phyloP scores from a whole-genome alignment of 2,888 invertebrate species.

The Chrysolina americana region DNA sequence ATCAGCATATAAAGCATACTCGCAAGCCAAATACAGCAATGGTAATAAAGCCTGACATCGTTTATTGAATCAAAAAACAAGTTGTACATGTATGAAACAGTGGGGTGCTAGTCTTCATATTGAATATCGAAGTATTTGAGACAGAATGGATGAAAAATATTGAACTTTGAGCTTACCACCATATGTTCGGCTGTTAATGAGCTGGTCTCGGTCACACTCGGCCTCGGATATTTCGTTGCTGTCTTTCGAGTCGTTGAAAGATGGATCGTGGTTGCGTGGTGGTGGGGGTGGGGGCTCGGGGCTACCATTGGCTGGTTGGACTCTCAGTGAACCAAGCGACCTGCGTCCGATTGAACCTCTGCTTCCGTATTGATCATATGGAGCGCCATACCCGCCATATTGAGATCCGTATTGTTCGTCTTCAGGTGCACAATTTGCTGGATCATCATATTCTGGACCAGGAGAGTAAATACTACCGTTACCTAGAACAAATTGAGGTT shows the following conservation, averaged over 20 bases:
- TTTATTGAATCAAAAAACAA: constrained; percentile 24
- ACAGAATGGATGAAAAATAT: neutral
- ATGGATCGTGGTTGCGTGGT: constrained; percentile 86
- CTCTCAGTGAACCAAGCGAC: constrained; percentile 72
- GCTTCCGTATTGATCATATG: constrained; percentile 92
- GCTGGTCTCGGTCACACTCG: constrained; percentile 89
- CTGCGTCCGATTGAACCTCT: constrained; percentile 82
- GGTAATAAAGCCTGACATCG: constrained; percentile 32
- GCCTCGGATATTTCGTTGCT: constrained; percentile 95
- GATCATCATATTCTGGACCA: constrained; percentile 93
- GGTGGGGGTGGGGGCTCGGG: constrained; percentile 81
- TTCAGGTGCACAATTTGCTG: constrained; percentile 92
- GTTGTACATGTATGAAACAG: neutral
- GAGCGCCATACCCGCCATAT: constrained; percentile 84
- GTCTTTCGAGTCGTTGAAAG: constrained; percentile 94
- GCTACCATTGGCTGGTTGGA: constrained; percentile 74
- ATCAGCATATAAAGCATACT: neutral
- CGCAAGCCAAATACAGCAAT: constrained; percentile 10
- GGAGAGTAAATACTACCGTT: constrained; percentile 87
- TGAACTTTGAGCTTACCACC: constrained; percentile 77
- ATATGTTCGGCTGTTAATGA: constrained; percentile 84
- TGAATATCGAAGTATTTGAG: neutral
- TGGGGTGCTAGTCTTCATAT: neutral
- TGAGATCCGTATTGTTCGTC: constrained; percentile 94
- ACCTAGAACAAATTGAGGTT: constrained; percentile 70